Base-by-base conservation (phyloP, 2,888 invertebrate species). In the Odontocerum albicorne region DNA sequence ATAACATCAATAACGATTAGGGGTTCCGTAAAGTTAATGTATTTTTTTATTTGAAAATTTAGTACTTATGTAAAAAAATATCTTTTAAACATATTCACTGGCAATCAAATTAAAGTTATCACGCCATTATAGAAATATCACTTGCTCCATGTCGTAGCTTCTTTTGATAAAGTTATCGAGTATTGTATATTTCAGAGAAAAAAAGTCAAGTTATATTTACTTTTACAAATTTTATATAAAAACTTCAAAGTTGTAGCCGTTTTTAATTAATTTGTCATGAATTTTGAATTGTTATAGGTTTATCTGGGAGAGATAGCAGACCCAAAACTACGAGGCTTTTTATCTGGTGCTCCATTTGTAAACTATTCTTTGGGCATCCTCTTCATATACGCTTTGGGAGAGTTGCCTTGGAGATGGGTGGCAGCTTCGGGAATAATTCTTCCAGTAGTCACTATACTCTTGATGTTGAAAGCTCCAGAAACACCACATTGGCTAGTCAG, bases 221-320 rank as follows among this genome's bases (percentile, higher is more conserved):
- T 13, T 7, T 7, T 15, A 1, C 13, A 8, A 35, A 35, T 1
- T 15, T 35, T 35, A 8, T 12, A 1, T 35, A 3, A 2, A 35
- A 10, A 35, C 13, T n/a, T n/a, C n/a, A n/a, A n/a, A n/a, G n/a
- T n/a, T n/a, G n/a, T n/a, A n/a, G n/a, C n/a, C n/a, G n/a, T n/a
- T n/a, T n/a, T n/a, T n/a, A n/a, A n/a, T n/a, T n/a, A n/a, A n/a
- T n/a, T n/a, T n/a, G n/a, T n/a, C n/a, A n/a, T n/a, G n/a, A n/a
- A n/a, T n/a, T n/a, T n/a, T n/a, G n/a, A n/a, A 63, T 62, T 39
- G 62, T 66, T 69, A 1, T 70, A 89, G 90, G 85, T 90, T 2
- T 81, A 89, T 62, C 78, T 90, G 58, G 87, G 88, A 3, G 90
- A 90, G 73, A 86, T 86, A 58, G 83, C 88, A 2, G 87, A 88